Evolutionary conservation across 2,797 vertebrate species (phyloP).

Genomic region (Cirrhinus molitorella): DNA sequence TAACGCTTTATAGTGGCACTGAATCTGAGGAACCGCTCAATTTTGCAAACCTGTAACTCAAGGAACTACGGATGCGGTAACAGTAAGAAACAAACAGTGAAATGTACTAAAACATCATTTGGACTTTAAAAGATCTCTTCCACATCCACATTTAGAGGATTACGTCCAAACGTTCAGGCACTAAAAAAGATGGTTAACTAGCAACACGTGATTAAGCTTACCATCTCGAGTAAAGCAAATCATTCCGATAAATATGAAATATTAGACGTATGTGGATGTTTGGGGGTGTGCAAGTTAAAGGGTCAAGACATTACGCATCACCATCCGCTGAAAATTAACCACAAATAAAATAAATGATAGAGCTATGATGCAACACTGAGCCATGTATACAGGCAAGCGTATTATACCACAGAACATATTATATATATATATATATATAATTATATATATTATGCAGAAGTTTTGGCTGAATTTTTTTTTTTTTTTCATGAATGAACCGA

Average conservation of each 20-base stretch:
- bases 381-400: constrained; percentile 74
- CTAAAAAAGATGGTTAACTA: constrained; percentile 65
- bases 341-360: constrained; percentile 68
- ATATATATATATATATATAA: constrained; percentile 60
- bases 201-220: constrained; percentile 55
- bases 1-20: constrained; percentile 28
- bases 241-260: constrained; percentile 62
- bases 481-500: constrained; percentile 65
- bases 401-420: constrained; percentile 71
- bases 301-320: constrained; percentile 55
- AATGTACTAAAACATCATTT: not conserved
- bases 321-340: constrained; percentile 63
- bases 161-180: constrained; percentile 70
- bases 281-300: constrained; percentile 60
- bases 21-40: constrained; percentile 13
- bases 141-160: constrained; percentile 52
- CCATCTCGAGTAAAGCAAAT: constrained; percentile 52
- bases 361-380: constrained; percentile 69
- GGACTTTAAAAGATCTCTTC: constrained; percentile 21
- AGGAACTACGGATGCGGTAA: not conserved
- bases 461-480: constrained; percentile 64
- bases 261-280: constrained; percentile 53
- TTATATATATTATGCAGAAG: constrained; percentile 69
- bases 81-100: constrained; percentile 30
- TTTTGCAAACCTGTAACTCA: constrained; percentile 19